Percentiles rank a stretch among this genome's conserved stretches.
These are phyloP conservation scores for Brevimyrus niger DNA, from an alignment of 2,113 vertebrate genomes.

Conservation along the genomic window DNA sequence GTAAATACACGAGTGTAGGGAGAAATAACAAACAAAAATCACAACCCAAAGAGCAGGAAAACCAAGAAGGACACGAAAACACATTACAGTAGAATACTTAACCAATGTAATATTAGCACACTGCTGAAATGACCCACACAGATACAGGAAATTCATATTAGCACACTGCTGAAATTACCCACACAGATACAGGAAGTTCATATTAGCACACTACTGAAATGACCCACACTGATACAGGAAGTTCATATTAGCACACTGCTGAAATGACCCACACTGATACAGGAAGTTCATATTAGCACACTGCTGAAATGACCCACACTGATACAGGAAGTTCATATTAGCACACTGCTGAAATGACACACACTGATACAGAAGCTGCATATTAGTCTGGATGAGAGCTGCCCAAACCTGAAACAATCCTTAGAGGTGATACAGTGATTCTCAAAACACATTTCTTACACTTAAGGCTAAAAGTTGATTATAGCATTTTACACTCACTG, in stretches of 20 bases:
- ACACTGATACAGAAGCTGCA: background rate
- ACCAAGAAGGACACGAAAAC: background rate
- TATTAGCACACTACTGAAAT: too few relatives aligned
- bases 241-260: background rate
- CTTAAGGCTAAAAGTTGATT: background rate
- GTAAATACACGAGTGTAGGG: background rate
- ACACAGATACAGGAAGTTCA: too few relatives aligned
- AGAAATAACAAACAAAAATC: background rate
- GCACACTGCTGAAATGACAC: background rate
- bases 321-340: background rate
- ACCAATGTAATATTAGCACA: background rate
- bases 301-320: background rate
- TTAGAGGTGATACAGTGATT: too few relatives aligned
- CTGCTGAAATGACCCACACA: background rate
- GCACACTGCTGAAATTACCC: too few relatives aligned
- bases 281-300: background rate
- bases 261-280: background rate
- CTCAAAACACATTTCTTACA: background rate
- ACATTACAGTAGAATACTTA: background rate
- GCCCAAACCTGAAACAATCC: too few relatives aligned
- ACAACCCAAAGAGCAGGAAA: background rate
- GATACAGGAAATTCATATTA: background rate
- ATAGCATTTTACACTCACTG: background rate
- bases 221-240: background rate
- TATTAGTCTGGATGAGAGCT: background rate